These are phyloP conservation scores for Fundulus diaphanus DNA, from an alignment of 2,797 vertebrate species.

Conservation along the genomic window DNA sequence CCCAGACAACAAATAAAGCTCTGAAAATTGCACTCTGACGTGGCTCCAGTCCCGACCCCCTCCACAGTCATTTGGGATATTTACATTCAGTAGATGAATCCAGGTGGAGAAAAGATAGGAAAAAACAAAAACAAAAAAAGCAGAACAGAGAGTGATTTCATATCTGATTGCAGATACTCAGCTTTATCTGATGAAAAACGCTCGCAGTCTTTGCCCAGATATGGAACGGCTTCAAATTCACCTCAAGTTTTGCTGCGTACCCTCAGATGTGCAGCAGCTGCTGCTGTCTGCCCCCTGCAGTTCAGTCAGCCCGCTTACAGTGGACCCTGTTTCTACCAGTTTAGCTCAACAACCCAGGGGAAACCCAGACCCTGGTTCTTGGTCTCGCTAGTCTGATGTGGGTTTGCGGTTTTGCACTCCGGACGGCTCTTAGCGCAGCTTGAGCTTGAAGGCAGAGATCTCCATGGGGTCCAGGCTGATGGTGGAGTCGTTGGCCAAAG, in stretches of 20 bases:
- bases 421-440: constrained; percentile 83
- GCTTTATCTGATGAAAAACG: constrained; percentile 22
- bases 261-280: constrained; percentile 40
- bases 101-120: constrained; percentile 53
- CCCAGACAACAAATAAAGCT: constrained; percentile 70
- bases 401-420: constrained; percentile 26
- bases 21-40: constrained; percentile 76
- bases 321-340: constrained; percentile 36
- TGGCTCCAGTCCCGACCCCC: constrained; percentile 47
- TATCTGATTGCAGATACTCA: constrained; percentile 32
- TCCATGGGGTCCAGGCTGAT: constrained; percentile 94
- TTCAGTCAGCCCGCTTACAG: constrained; percentile 63
- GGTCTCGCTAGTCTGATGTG: constrained; percentile 46
- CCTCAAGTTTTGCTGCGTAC: constrained; percentile 20
- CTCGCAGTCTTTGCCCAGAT: constrained; percentile 31
- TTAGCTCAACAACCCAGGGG: constrained; percentile 46
- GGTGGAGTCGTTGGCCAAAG: constrained; percentile 83
- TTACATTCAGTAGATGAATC: constrained; percentile 80
- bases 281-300: constrained; percentile 69
- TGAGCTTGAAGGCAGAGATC: constrained; percentile 91
- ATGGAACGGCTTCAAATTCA: constrained; percentile 45
- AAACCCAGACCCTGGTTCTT: constrained; percentile 44
- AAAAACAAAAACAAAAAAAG: constrained; percentile 39
- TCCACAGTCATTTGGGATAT: constrained; percentile 59
- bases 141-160: constrained; percentile 51